phyloP scores from a whole-genome alignment of 1,140 invertebrate species.

The Drosophila pruinosa region DNA sequence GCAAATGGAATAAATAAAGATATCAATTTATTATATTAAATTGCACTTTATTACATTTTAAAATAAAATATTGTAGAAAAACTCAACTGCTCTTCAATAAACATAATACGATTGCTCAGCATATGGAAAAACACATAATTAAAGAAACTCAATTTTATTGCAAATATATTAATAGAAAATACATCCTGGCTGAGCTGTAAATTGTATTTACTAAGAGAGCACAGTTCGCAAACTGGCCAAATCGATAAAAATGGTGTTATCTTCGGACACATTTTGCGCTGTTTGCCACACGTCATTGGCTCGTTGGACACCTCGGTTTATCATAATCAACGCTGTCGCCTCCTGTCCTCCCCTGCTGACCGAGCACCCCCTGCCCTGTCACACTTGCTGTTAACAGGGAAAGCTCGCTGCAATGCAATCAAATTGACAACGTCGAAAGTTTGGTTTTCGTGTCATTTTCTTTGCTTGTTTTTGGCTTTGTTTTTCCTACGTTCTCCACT shows the following conservation, averaged over 20 bases:
- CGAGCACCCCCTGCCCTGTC: not conserved
- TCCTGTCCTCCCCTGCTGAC: not conserved
- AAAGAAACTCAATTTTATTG: no score
- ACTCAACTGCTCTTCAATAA: no score
- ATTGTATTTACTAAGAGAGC: no score
- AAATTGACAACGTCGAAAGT: slow-evolving; percentile 63
- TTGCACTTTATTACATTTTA: no score
- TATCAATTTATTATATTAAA: no score
- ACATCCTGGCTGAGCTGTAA: no score
- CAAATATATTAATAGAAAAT: not conserved
- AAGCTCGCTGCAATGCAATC: slow-evolving; percentile 61
- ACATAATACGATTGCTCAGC: no score
- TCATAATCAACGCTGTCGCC: slow-evolving; percentile 1
- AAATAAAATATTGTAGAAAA: no score
- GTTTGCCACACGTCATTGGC: slow-evolving; percentile 1
- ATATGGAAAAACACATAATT: no score
- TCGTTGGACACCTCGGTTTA: not conserved
- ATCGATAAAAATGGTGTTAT: not conserved
- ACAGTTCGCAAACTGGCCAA: not conserved
- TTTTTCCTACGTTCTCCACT: not conserved
- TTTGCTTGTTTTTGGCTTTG: not conserved
- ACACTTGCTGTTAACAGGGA: not conserved
- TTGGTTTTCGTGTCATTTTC: slow-evolving; percentile 22
- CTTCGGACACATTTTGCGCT: not conserved
- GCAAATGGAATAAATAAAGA: no score